phyloP scores from a whole-genome alignment of 2,888 invertebrate species.

The Polyploca ridens region DNA sequence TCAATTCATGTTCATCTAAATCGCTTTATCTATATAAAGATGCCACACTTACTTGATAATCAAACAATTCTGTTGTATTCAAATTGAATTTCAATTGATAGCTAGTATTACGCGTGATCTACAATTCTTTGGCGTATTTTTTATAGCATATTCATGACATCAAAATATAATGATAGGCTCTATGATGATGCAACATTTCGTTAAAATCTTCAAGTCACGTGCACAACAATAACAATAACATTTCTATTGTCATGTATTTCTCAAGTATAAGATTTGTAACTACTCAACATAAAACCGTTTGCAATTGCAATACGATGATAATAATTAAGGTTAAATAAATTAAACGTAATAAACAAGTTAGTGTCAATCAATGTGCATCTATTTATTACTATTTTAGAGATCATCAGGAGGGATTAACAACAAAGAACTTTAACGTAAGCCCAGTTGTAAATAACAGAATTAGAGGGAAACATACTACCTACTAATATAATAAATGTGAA shows the following conservation, averaged over 20 bases:
- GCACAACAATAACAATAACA: neutral
- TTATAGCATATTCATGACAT: neutral
- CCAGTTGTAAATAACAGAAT: too few species aligned
- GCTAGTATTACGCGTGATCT: neutral
- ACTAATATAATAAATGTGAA: too few species aligned
- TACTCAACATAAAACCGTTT: too few species aligned
- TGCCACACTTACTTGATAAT: neutral
- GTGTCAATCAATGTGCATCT: too few species aligned
- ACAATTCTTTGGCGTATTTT: neutral
- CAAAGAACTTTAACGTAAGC: too few species aligned
- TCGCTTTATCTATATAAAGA: neutral
- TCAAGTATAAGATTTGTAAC: too few species aligned
- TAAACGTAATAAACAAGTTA: too few species aligned
- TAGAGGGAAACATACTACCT: too few species aligned
- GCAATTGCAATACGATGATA: too few species aligned
- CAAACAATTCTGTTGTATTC: neutral
- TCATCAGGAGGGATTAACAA: too few species aligned
- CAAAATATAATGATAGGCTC: neutral
- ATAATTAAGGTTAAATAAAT: too few species aligned
- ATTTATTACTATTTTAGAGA: too few species aligned
- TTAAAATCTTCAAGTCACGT: neutral
- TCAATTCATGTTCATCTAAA: neutral
- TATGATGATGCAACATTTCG: neutral
- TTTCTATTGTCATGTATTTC: neutral
- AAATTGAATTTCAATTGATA: neutral